Conservation (phyloP, 2,888 invertebrate species). For the Boloria selene region DNA sequence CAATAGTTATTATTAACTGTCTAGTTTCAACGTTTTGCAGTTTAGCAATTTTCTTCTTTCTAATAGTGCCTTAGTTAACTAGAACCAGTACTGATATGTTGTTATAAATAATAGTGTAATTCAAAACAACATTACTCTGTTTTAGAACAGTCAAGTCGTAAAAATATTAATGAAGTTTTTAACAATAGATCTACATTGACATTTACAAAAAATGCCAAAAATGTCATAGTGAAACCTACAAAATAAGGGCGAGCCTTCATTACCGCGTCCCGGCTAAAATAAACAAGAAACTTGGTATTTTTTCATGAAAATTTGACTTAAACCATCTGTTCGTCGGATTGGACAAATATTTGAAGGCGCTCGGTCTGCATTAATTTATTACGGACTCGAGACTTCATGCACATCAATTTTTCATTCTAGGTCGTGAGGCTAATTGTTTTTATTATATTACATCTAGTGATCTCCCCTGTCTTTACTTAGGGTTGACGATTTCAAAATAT, state of each 20-base stretch:
- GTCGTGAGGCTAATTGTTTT: slow-evolving; percentile 24
- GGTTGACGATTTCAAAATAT: no score
- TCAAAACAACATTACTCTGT: background rate
- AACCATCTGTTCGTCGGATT: slow-evolving; percentile 66
- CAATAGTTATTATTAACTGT: no score
- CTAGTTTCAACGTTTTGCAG: no score
- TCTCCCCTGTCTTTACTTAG: no score
- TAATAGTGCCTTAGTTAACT: no score
- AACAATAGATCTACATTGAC: slow-evolving; percentile 14
- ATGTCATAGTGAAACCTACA: slow-evolving; percentile 12
- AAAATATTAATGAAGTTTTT: background rate
- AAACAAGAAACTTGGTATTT: slow-evolving; percentile 61
- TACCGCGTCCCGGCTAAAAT: slow-evolving; percentile 24
- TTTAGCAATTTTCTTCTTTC: no score
- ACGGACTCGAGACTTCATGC: slow-evolving; percentile 27
- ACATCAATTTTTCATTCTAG: slow-evolving; percentile 31
- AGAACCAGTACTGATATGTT: no score
- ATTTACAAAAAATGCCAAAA: slow-evolving; percentile 12
- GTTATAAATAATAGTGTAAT: background rate
- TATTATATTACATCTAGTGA: slow-evolving; percentile 1
- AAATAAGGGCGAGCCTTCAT: slow-evolving; percentile 31
- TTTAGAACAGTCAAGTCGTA: background rate
- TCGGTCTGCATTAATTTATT: slow-evolving; percentile 54
- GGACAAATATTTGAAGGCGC: slow-evolving; percentile 66
- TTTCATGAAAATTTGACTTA: slow-evolving; percentile 74